A percentile compares a stretch with the other conserved stretches of the same genome.
These are phyloP conservation scores for Sphaeridia pumilis DNA, from an alignment of 2,888 invertebrate species.

Conservation along the genomic window DNA sequence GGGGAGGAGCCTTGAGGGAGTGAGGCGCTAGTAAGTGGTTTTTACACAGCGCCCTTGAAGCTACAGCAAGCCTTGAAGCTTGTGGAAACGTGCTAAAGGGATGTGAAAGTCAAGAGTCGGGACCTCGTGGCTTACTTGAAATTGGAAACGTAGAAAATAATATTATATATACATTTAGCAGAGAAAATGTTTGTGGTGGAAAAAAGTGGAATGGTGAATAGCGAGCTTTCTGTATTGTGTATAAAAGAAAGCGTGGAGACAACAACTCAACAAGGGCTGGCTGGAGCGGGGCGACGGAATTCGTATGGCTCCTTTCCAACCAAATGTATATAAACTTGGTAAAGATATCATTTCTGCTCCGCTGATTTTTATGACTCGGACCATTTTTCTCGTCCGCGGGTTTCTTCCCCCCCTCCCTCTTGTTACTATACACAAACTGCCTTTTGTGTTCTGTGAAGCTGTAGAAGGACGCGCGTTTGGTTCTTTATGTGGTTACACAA, in stretches of 20 bases:
- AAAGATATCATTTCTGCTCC: slow-evolving; percentile 23
- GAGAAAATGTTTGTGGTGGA: too few relatives aligned
- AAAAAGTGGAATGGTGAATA: background rate
- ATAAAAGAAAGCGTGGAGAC: background rate
- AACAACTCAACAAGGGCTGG: background rate
- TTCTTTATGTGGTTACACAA: background rate
- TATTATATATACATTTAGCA: background rate
- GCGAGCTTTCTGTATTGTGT: background rate
- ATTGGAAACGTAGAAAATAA: background rate
- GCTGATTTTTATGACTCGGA: slow-evolving; percentile 23
- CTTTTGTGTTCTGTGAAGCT: background rate
- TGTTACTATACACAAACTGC: background rate
- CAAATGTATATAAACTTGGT: slow-evolving; percentile 22
- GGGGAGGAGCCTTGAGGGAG: too few relatives aligned
- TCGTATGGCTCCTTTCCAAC: slow-evolving; percentile 20
- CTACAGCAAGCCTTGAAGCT: too few relatives aligned
- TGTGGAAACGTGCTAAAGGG: too few relatives aligned
- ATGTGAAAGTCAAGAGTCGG: too few relatives aligned
- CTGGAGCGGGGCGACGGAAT: too few relatives aligned
- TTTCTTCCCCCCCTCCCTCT: slow-evolving; percentile 2
- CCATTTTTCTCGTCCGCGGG: slow-evolving; percentile 20
- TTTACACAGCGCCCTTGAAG: too few relatives aligned
- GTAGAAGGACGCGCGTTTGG: background rate
- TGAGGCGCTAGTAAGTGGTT: too few relatives aligned
- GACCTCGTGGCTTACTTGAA: too few relatives aligned